Evolutionary conservation across 2,888 invertebrate species (phyloP).

Genomic region (Cephus sareptanus): DNA sequence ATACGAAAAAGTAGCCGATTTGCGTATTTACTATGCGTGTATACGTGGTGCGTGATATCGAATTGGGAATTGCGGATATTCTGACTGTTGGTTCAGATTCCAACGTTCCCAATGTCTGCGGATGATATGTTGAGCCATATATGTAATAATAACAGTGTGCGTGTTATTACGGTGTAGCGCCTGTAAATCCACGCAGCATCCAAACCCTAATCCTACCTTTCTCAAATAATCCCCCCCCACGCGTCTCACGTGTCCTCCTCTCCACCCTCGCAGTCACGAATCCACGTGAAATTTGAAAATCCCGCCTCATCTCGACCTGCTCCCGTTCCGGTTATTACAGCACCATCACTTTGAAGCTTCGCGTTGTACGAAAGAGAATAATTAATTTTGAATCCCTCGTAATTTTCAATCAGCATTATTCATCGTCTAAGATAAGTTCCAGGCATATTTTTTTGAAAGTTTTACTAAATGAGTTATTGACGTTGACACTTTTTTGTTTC

Average conservation of each 20-base stretch:
- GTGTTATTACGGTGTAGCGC: conserved; percentile 38
- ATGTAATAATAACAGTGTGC: conserved; percentile 38
- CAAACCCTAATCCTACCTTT: conserved; percentile 26
- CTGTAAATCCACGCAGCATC: conserved; percentile 36
- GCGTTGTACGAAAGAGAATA: no score
- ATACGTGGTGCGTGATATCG: conserved; percentile 22
- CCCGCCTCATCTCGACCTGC: conserved; percentile 4
- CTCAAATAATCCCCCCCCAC: conserved; percentile 20
- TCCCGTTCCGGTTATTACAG: no score
- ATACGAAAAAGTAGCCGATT: no score
- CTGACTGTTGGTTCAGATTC: conserved; percentile 12
- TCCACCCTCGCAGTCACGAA: conserved; percentile 13
- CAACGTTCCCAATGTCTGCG: conserved; percentile 39
- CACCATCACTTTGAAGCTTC: no score
- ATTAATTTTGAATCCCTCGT: no score
- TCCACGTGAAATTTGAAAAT: conserved; percentile 22
- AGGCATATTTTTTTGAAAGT: no score
- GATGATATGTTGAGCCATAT: conserved; percentile 44
- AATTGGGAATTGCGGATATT: background rate
- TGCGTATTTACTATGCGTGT: background rate
- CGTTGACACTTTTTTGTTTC: no score
- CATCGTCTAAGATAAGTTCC: no score
- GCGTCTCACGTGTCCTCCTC: conserved; percentile 9
- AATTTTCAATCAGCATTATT: no score
- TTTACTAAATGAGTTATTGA: no score